Base-by-base conservation (phyloP, 1,140 invertebrate genomes). In the Bombus soroeensis region DNA sequence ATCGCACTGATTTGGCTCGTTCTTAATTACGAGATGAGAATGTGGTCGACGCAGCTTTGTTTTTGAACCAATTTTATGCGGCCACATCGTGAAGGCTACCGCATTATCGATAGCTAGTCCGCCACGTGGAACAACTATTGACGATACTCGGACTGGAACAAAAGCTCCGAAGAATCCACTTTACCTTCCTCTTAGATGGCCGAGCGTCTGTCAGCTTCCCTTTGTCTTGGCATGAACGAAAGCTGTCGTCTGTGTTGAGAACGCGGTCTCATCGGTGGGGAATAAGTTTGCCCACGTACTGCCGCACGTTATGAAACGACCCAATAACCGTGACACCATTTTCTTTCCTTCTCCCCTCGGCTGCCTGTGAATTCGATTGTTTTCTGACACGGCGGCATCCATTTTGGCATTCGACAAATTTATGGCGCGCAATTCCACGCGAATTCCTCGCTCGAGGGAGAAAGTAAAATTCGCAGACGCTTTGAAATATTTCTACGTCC, bases 241-340 rank as follows among this genome's bases (percentile, higher is more conserved):
- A 32, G 34, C 25, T 15, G 25, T 71, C 43, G 43, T 72, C 22
- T 13, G 18, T 53, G 73, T 47, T 0, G 68, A 25, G 47, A 32
- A 62, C n/a, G 41, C 25, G 41, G 41, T 28, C 53, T 80, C 70
- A 80, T 68, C 39, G 12, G 39, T 0, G 12, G n/a, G 28, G 39
- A 12, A 47, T 78, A 78, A 78, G 39, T 78, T 34, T 39, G 62
- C 41, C 53, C 74, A 57, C 47, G 47, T 76, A 37, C 39, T 12
- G 10, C 12, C 28, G 13, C 15, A 41, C 41, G 32, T 80, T 53
- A 37, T 22, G 64, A 80, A 80, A 6, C 73, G 86, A 80, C 81
- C 86, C 57, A 83, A 77, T 83, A 83, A 87, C 86, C 81, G 81
- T 87, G 86, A 87, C 81, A 87, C 53, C 32, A 22, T 79, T 87